Evolutionary conservation across 2,888 invertebrate species (phyloP), one percentile per base, ranked within the genome.

Genomic region (Coleophora deauratella): DNA sequence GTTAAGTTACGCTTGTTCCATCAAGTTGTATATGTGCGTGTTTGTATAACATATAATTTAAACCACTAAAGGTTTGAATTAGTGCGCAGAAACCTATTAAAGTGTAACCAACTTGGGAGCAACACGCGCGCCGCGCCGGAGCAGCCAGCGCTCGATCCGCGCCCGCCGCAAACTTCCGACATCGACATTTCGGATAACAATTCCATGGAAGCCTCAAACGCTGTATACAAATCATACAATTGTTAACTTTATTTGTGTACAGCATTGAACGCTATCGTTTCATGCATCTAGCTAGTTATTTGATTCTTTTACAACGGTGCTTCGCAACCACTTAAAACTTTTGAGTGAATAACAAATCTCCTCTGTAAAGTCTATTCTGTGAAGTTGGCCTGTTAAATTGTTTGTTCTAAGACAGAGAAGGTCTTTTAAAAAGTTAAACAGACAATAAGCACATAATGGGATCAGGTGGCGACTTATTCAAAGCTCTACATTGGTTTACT

Each of bases 281-380:
- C 50, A 52, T 57, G 51, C 45, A 37, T 51, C 44, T 62, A 37
- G 51, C 44, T 62, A 64, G 57, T 72, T 67, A 69, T 76, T 75
- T 76, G 75, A 81, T 74, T 75, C 76, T 78, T 77, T 72, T 70
- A 74, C 73, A 71, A 76, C 72, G 70, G 72, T 79, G 77, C 79
- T 80, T 81, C 81, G 76, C 80, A 82, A 77, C 72, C 81, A 80
- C 82, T 82, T 82, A 80, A 82, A 84, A 82, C 69, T 82, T 82
- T 75, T 71, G 71, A 81, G 75, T 78, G 81, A 81, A 82, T 82
- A 82, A 82, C 82, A 84, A 82, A 84, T 81, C 82, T 79, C 64
- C 66, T 72, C 66, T 57, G 67, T 75, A 81, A 79, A 82, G 79
- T 81, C 73, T 75, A 72, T 77, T 74, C 68, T 62, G 54, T 59